Evolutionary conservation across 2,113 vertebrate species (phyloP).

Genomic region (Zosterops pallidus): DNA sequence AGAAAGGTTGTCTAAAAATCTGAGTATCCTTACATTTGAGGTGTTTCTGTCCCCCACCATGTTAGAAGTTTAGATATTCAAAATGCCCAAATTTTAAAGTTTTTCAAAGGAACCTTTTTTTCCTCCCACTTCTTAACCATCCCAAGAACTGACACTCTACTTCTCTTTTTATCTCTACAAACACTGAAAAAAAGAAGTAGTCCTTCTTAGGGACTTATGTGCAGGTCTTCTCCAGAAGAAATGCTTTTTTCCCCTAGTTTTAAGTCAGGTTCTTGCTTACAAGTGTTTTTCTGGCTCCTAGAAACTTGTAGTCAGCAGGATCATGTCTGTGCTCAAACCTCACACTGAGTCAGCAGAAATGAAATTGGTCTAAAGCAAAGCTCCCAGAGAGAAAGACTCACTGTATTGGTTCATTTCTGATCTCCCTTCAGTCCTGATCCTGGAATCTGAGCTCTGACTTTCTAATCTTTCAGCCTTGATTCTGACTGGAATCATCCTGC

Average conservation of each 20-base stretch:
- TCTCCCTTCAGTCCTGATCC: neutral
- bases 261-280: neutral
- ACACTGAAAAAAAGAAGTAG: neutral
- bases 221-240: neutral
- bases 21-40: neutral
- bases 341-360: neutral
- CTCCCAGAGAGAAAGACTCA: neutral
- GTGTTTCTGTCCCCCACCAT: neutral
- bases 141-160: neutral
- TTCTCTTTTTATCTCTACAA: neutral
- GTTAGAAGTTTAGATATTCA: neutral
- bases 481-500: neutral
- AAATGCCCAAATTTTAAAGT: neutral
- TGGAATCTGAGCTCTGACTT: neutral
- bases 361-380: neutral
- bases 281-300: neutral
- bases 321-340: neutral
- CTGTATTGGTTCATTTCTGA: neutral
- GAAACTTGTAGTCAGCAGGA: neutral
- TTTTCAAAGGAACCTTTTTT: neutral
- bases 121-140: neutral
- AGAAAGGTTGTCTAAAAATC: neutral
- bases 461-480: neutral
- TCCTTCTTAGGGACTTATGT: neutral
- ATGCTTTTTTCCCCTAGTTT: neutral